Conservation (phyloP, 2,113 vertebrate species). For the Centropristis striata region DNA sequence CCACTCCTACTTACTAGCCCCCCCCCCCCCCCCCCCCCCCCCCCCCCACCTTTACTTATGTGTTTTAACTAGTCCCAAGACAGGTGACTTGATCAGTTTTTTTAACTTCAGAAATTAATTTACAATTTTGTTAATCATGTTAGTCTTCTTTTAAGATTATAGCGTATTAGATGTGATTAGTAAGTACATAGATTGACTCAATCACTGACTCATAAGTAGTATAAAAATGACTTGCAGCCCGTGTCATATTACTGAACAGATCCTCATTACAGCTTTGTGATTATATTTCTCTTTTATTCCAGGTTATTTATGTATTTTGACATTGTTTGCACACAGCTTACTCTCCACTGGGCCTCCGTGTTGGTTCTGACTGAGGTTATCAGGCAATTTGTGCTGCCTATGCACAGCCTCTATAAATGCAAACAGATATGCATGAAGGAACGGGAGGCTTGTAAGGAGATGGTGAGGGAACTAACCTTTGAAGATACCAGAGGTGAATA, state of each 20-base stretch:
- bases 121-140: neutral
- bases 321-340: slow-evolving; percentile 23
- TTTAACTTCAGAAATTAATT: neutral
- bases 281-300: neutral
- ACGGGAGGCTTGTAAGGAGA: neutral
- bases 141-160: neutral
- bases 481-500: slow-evolving; percentile 38
- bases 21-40: too few relatives aligned
- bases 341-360: neutral
- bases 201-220: too few relatives aligned
- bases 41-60: too few relatives aligned
- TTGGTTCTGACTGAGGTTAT: slow-evolving; percentile 9
- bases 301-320: neutral
- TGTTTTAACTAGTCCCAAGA: neutral
- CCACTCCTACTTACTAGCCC: neutral
- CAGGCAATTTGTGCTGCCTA: slow-evolving; percentile 25
- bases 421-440: slow-evolving; percentile 27
- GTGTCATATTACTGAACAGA: neutral
- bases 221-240: too few relatives aligned
- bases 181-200: neutral
- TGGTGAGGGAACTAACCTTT: slow-evolving; percentile 37
- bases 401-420: slow-evolving; percentile 20
- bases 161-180: neutral
- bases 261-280: neutral
- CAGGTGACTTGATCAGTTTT: too few relatives aligned